Evolutionary conservation across 2,888 invertebrate species (phyloP), one percentile per base, ranked within the genome.

Genomic region (Nomada hirtipes): DNA sequence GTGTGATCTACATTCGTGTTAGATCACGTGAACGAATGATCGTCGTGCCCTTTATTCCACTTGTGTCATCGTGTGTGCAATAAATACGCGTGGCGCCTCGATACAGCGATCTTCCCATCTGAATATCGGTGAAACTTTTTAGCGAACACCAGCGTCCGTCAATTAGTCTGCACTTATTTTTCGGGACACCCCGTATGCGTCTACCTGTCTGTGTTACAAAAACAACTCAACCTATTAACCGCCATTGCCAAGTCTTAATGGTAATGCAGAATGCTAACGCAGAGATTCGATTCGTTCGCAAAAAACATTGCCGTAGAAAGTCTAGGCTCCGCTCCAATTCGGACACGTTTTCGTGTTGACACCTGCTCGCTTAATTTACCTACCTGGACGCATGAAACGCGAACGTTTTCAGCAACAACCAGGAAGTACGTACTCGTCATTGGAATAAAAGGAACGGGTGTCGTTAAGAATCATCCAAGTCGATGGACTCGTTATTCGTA

Each of bases 1-100:
- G 72, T 70, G 57, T 73, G 83, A 79, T 87, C 87, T 79, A 83
- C 63, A 70, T 83, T 76, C 59, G 63, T 72, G 29, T 2, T 68
- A 53, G 63, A 81, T 77, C 79, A 82, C 82, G 79, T 73, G 79
- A 26, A 53, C 47, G 80, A 29, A 64, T 79, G 70, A 23, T 69
- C 59, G 26, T 20, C 44, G 29, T 61, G 44, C 29, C 64, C 44
- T 10, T 55, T 64, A 69, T 70, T 36, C 29, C 64, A 26, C 55
- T 71, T 55, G 26, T 47, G 67, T 76, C 76, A 55, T 60, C 44
- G n/a, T 52, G 20, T 64, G 68, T 36, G 36, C 36, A 7, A 36
- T 36, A 42, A 74, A 74, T 55, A 67, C 50, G 53, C 23, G 36
- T 50, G 57, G 26, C 65, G 44, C 23, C 63, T 61, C 23, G 36